Conservation (phyloP, 2,113 vertebrate species). For the Mola mola region DNA sequence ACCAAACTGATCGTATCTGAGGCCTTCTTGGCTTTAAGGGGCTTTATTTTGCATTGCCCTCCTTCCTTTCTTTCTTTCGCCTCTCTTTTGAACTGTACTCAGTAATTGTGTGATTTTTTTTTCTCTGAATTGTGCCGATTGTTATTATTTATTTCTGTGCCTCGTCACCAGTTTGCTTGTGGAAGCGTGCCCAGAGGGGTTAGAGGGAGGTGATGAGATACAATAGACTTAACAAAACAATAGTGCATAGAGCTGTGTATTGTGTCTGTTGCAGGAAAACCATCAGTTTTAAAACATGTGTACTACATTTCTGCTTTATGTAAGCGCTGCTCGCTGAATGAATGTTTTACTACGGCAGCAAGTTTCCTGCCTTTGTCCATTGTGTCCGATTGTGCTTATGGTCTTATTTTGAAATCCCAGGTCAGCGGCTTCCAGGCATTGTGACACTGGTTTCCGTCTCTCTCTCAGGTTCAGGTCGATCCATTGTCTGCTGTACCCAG, state of each 20-base stretch:
- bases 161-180: too few relatives aligned
- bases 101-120: slow-evolving; percentile 23
- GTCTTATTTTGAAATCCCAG: slow-evolving; percentile 65
- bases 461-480: slow-evolving; percentile 89
- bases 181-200: too few relatives aligned
- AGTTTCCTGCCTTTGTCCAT: slow-evolving; percentile 69
- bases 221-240: not conserved
- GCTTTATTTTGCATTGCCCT: not conserved
- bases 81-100: not conserved
- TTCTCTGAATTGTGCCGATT: slow-evolving; percentile 2
- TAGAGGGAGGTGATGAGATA: too few relatives aligned
- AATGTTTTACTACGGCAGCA: slow-evolving; percentile 51
- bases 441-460: slow-evolving; percentile 55
- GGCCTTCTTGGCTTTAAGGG: slow-evolving; percentile 24
- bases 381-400: slow-evolving; percentile 41
- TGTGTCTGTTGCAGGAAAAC: slow-evolving; percentile 6
- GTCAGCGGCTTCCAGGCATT: slow-evolving; percentile 65
- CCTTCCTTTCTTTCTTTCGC: slow-evolving; percentile 3
- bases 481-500: slow-evolving; percentile 92
- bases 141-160: too few relatives aligned
- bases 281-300: slow-evolving; percentile 17
- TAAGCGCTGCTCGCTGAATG: slow-evolving; percentile 21
- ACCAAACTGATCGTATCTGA: not conserved
- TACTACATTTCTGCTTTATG: slow-evolving; percentile 31
- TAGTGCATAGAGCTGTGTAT: not conserved